phyloP scores from a whole-genome alignment of 1,140 invertebrate genomes.

The Temnothorax nylanderi region DNA sequence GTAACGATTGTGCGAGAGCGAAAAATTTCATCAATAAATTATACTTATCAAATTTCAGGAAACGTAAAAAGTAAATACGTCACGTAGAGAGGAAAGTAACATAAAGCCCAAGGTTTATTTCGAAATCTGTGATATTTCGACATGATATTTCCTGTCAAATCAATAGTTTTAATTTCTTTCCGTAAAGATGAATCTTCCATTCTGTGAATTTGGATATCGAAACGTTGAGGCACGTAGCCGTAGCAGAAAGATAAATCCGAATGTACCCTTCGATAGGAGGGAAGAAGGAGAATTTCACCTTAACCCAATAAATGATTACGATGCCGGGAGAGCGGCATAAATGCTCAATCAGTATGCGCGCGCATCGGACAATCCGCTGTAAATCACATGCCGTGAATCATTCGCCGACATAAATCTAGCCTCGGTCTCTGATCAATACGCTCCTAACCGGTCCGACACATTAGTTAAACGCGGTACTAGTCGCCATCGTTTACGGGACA shows the following conservation, averaged over 20 bases:
- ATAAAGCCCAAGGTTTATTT: background rate
- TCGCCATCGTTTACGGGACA: slow-evolving; percentile 66
- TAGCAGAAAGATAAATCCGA: background rate
- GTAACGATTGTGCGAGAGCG: background rate
- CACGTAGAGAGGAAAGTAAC: background rate
- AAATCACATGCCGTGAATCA: slow-evolving; percentile 79
- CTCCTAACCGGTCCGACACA: slow-evolving; percentile 62
- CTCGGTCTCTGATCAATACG: slow-evolving; percentile 63
- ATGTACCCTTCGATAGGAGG: background rate
- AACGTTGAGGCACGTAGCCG: background rate
- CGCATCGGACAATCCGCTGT: slow-evolving; percentile 71
- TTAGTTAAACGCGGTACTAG: slow-evolving; percentile 67
- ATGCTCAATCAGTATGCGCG: slow-evolving; percentile 76
- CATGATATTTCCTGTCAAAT: background rate
- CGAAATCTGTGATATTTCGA: background rate
- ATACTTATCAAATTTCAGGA: background rate
- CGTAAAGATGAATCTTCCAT: background rate
- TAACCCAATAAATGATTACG: slow-evolving; percentile 74
- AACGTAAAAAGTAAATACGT: background rate
- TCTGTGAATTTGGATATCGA: background rate
- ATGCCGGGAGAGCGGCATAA: slow-evolving; percentile 68
- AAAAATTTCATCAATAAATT: background rate
- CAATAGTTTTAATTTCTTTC: background rate
- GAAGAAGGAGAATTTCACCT: slow-evolving; percentile 67
- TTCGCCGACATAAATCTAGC: slow-evolving; percentile 77